These are phyloP conservation scores for Entomobrya multifasciata DNA, from an alignment of 2,888 invertebrate species.

Conservation along the genomic window DNA sequence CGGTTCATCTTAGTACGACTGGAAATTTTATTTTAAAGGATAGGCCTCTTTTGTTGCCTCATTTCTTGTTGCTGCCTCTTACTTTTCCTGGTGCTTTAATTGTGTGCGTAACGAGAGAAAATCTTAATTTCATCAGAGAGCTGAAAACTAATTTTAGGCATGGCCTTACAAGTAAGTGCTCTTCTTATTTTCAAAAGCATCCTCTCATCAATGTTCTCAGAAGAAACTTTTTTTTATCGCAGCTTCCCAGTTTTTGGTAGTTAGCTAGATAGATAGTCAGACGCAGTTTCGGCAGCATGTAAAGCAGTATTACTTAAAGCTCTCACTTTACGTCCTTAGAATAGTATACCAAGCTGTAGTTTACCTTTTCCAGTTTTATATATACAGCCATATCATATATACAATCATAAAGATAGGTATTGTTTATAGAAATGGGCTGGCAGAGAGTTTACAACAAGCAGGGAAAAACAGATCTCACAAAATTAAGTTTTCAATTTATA, in stretches of 20 bases:
- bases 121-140: constrained; percentile 52
- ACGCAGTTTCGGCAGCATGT: background rate
- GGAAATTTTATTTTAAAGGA: background rate
- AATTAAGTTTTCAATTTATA: constrained; percentile 63
- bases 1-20: no score
- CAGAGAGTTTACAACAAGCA: background rate
- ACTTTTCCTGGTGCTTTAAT: constrained; percentile 43
- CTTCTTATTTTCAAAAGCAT: constrained; percentile 8
- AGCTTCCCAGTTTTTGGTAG: background rate
- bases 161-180: background rate
- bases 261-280: background rate
- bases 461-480: constrained; percentile 22
- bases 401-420: background rate
- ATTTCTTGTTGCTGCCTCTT: constrained; percentile 23
- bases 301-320: background rate
- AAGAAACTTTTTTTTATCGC: background rate
- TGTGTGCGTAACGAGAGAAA: constrained; percentile 44
- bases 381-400: no score
- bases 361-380: no score
- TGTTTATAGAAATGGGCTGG: background rate
- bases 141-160: constrained; percentile 50
- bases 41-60: background rate
- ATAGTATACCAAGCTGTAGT: no score
- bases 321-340: background rate
- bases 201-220: constrained; percentile 6